Conservation (phyloP, 2,113 vertebrate genomes). For the Rynchops niger region DNA sequence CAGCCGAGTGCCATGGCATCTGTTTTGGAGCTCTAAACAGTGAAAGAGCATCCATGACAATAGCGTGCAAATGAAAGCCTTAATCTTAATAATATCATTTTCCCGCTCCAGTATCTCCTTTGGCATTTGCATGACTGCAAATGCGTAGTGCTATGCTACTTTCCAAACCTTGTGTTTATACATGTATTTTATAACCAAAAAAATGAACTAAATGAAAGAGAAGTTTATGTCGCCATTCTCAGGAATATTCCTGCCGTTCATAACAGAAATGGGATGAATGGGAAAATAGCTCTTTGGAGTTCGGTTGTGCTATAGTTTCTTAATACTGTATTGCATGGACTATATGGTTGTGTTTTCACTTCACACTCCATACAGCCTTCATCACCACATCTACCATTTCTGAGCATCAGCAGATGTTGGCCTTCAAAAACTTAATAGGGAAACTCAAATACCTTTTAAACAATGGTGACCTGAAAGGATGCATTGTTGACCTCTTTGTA, state of each 20-base stretch:
- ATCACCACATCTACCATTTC: slow-evolving; percentile 74
- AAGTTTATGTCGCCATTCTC: background rate
- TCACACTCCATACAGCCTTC: slow-evolving; percentile 68
- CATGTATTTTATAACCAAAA: background rate
- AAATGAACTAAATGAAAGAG: background rate
- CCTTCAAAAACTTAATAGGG: slow-evolving; percentile 77
- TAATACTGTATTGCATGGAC: slow-evolving; percentile 76
- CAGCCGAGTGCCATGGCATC: background rate
- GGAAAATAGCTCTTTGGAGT: slow-evolving; percentile 72
- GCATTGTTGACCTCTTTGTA: slow-evolving; percentile 67
- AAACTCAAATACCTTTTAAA: slow-evolving; percentile 66
- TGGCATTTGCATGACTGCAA: background rate
- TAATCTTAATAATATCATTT: background rate
- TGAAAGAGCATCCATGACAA: background rate
- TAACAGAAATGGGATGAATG: slow-evolving; percentile 76
- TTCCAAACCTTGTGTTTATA: slow-evolving; percentile 31
- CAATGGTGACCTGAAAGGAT: slow-evolving; percentile 75
- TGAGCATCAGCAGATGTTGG: slow-evolving; percentile 85
- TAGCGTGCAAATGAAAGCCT: background rate
- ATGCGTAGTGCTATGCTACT: background rate
- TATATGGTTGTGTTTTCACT: slow-evolving; percentile 71
- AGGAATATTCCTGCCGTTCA: background rate
- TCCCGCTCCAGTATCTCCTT: background rate
- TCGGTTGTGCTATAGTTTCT: slow-evolving; percentile 55
- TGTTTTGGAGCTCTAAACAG: background rate